Evolutionary conservation across 2,888 invertebrate species (phyloP).

Genomic region (Melieria crassipennis): DNA sequence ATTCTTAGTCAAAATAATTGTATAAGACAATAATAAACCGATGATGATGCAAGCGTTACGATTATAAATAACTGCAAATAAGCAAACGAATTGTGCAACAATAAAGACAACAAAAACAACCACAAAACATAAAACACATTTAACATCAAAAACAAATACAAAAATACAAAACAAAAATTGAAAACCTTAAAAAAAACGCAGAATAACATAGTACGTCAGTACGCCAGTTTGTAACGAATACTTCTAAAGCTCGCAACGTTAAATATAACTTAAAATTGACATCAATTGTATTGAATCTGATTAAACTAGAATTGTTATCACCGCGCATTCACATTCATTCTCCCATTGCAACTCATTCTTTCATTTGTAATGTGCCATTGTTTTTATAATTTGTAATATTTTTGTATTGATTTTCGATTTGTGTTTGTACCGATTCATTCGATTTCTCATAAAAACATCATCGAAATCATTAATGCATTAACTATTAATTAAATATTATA

Average conservation of each 20-base stretch:
- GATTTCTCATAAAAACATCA: slow-evolving; percentile 19
- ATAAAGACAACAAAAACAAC: neutral
- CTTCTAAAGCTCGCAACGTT: neutral
- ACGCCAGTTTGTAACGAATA: slow-evolving; percentile 12
- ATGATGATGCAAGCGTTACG: neutral
- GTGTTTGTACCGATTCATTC: slow-evolving; percentile 15
- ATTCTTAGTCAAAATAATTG: slow-evolving; percentile 52
- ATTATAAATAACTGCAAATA: neutral
- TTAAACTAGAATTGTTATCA: neutral
- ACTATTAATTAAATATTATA: slow-evolving; percentile 15
- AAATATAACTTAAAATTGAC: neutral
- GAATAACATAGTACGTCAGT: neutral
- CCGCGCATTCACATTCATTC: neutral
- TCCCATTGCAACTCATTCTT: neutral
- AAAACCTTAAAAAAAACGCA: neutral
- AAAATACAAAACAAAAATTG: neutral
- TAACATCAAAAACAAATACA: neutral
- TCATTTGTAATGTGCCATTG: slow-evolving; percentile 7
- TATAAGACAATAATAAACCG: slow-evolving; percentile 57
- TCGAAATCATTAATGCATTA: slow-evolving; percentile 8
- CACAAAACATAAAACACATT: neutral
- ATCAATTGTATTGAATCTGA: neutral
- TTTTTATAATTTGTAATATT: neutral
- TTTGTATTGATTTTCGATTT: too few relatives aligned
- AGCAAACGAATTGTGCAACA: slow-evolving; percentile 11